These are phyloP conservation scores for Diadegma fenestrale DNA, from an alignment of 2,888 invertebrate genomes.

Conservation along the genomic window DNA sequence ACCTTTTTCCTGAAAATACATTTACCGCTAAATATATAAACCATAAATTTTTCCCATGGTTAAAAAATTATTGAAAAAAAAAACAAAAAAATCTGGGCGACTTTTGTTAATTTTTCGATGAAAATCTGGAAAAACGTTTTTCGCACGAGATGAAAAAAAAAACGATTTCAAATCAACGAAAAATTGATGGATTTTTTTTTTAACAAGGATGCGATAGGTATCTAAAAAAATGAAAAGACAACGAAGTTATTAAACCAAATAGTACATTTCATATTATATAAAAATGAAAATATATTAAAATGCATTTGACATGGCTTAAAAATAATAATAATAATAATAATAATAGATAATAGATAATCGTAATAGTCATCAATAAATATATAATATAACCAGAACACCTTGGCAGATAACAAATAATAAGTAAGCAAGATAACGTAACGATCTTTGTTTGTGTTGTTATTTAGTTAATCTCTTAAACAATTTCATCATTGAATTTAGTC, in stretches of 20 bases:
- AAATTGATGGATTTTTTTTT: slow-evolving; percentile 34
- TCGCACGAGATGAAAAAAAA: neutral
- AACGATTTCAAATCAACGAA: slow-evolving; percentile 18
- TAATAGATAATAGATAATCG: slow-evolving; percentile 72
- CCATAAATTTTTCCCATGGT: neutral
- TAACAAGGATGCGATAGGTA: slow-evolving; percentile 81
- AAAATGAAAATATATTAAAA: slow-evolving; percentile 85
- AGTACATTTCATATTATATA: slow-evolving; percentile 84
- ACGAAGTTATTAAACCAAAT: slow-evolving; percentile 84
- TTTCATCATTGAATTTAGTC: slow-evolving; percentile 64
- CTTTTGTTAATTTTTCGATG: neutral
- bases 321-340: slow-evolving; percentile 76
- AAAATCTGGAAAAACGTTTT: neutral
- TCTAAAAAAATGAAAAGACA: slow-evolving; percentile 79
- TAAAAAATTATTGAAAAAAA: neutral
- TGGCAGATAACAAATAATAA: slow-evolving; percentile 84
- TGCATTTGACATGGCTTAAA: slow-evolving; percentile 84
- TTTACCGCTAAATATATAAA: slow-evolving; percentile 16
- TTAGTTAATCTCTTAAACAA: slow-evolving; percentile 27
- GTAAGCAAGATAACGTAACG: slow-evolving; percentile 84
- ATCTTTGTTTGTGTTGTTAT: slow-evolving; percentile 65
- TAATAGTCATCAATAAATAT: slow-evolving; percentile 83
- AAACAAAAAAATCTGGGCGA: neutral
- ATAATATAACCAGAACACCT: slow-evolving; percentile 85
- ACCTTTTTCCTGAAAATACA: slow-evolving; percentile 81